Conservation (phyloP, 2,113 vertebrate genomes). For the Ploceus nigricollis region DNA sequence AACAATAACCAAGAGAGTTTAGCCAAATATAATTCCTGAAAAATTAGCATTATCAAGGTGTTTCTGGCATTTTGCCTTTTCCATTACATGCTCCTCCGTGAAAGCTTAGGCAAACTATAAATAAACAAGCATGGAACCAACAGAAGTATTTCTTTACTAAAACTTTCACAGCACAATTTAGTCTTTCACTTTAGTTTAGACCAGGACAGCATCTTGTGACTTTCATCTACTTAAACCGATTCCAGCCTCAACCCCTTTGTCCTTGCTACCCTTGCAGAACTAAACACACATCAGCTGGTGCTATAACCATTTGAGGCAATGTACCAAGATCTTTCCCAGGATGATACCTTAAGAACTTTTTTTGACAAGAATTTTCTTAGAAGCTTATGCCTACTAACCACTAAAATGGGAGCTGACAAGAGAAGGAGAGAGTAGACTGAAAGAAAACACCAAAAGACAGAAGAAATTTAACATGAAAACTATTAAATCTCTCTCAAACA, state of each 20-base stretch:
- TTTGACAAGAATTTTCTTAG: not conserved
- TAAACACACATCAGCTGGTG: not conserved
- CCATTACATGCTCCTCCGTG: not conserved
- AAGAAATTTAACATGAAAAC: not conserved
- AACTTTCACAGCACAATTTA: slow-evolving; percentile 5
- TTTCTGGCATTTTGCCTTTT: slow-evolving; percentile 22
- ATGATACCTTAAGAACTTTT: not conserved
- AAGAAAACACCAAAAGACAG: not conserved
- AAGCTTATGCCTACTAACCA: not conserved
- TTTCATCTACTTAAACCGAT: not conserved
- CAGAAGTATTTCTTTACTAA: slow-evolving; percentile 37
- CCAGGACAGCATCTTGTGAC: not conserved
- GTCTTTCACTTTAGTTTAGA: not conserved
- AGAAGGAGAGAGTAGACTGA: not conserved
- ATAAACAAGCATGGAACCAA: not conserved
- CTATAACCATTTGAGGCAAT: not conserved
- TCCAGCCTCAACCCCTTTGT: not conserved
- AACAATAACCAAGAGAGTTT: not conserved
- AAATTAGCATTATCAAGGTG: not conserved
- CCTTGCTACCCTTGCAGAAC: not conserved
- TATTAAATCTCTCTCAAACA: not conserved
- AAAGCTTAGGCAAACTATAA: slow-evolving; percentile 3
- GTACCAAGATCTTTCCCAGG: not conserved
- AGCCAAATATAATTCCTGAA: not conserved
- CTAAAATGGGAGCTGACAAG: not conserved